phyloP scores from a whole-genome alignment of 35 echinoderm and acorn worm genomes.

The Strongylocentrotus purpuratus region DNA sequence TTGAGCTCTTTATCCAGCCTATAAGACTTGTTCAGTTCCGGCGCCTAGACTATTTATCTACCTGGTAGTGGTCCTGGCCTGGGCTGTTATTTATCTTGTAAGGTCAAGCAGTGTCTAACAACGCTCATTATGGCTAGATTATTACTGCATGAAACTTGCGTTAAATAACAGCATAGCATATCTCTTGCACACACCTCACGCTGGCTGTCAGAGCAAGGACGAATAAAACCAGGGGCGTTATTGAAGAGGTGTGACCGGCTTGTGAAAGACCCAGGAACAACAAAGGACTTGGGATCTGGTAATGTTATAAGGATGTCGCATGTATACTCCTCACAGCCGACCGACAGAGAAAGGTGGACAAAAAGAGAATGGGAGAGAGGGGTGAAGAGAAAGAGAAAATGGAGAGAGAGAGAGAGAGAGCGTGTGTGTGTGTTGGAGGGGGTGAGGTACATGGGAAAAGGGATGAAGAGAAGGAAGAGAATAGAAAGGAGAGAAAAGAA shows the following conservation, averaged over 20 bases:
- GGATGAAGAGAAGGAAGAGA: neutral
- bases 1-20: neutral
- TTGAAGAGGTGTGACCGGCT: neutral
- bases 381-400: neutral
- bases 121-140: neutral
- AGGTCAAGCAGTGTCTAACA: conserved; percentile 9
- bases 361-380: neutral
- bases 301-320: neutral
- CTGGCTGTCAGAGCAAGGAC: neutral
- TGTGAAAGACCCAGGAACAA: neutral
- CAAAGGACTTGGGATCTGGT: neutral
- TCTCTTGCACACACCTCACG: neutral
- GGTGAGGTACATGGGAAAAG: too few species aligned
- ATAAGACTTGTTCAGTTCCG: neutral
- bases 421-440: too few species aligned
- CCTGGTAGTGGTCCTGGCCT: neutral
- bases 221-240: neutral
- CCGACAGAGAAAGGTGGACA: neutral
- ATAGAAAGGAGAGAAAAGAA: neutral
- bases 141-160: neutral
- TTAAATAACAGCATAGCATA: neutral
- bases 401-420: neutral
- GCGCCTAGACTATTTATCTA: neutral
- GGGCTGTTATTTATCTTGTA: neutral
- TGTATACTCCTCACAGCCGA: neutral